A percentile compares a stretch with the other conserved stretches of the same genome.
Conservation (phyloP, 37 sponge, comb jelly and placozoan species). For the Aplysina aerophoba region DNA sequence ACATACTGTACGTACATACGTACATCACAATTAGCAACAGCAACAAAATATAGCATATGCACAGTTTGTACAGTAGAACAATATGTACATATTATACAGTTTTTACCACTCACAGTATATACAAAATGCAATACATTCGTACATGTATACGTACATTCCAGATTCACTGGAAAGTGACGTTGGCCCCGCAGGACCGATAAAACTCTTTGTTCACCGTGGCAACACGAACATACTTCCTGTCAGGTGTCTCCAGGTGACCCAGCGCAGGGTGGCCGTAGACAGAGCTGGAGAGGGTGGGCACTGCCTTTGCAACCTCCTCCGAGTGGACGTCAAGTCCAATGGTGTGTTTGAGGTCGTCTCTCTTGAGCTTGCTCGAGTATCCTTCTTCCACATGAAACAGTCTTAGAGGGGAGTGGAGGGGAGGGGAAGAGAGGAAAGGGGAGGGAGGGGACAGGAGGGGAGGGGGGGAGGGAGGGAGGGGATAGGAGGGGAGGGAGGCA, state of each 20-base stretch:
- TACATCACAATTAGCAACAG: no score
- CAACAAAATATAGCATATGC: no score
- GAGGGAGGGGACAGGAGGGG: background rate
- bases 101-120: background rate
- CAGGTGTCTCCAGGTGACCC: slow-evolving; percentile 57
- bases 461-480: background rate
- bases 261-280: slow-evolving; percentile 79
- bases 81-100: background rate
- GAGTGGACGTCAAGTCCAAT: slow-evolving; percentile 71
- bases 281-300: slow-evolving; percentile 85
- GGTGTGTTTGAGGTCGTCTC: slow-evolving; percentile 91
- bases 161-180: background rate
- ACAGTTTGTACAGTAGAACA: no score
- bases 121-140: background rate
- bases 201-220: slow-evolving; percentile 90
- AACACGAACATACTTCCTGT: slow-evolving; percentile 75
- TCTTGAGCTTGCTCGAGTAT: slow-evolving; percentile 80
- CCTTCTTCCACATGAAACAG: slow-evolving; percentile 87
- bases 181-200: slow-evolving; percentile 74
- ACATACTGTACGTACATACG: no score
- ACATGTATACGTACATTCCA: background rate
- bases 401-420: background rate
- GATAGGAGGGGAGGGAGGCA: no score
- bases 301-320: slow-evolving; percentile 72
- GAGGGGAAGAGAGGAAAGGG: background rate